Conservation (phyloP, 2,113 vertebrate genomes). For the Xyliphius kryptos region DNA sequence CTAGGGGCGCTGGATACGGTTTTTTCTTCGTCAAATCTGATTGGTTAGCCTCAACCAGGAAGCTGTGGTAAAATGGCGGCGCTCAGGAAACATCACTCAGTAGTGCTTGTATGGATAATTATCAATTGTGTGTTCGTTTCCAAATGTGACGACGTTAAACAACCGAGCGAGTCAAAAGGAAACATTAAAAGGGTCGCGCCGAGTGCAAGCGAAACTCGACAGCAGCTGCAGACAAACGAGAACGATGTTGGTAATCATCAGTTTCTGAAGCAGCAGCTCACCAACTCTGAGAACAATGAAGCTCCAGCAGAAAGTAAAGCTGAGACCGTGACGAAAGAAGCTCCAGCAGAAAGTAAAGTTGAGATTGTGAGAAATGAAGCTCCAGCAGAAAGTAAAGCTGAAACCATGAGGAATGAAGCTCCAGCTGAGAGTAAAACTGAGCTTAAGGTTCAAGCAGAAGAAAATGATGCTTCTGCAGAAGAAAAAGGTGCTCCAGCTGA, state of each 20-base stretch:
- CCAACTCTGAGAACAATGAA: slow-evolving; percentile 23
- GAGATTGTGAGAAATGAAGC: slow-evolving; percentile 20
- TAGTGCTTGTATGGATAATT: slow-evolving; percentile 31
- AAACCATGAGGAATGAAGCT: not conserved
- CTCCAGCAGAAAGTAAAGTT: not conserved
- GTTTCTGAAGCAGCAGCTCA: slow-evolving; percentile 48
- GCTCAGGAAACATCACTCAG: slow-evolving; percentile 15
- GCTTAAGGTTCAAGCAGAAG: not conserved
- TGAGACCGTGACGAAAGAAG: slow-evolving; percentile 20
- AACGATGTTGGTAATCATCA: slow-evolving; percentile 15
- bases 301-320: not conserved
- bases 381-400: not conserved
- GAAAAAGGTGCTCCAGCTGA: not conserved
- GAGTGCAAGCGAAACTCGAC: not conserved
- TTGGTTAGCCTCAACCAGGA: slow-evolving; percentile 25
- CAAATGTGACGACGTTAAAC: slow-evolving; percentile 4
- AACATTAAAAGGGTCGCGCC: not conserved
- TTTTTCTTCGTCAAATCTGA: not conserved
- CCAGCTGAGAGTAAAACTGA: not conserved
- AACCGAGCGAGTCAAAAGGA: not conserved
- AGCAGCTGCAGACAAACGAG: not conserved
- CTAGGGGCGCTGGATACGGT: too few relatives aligned
- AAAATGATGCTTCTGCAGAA: not conserved
- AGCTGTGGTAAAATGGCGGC: slow-evolving; percentile 53
- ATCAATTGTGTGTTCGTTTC: slow-evolving; percentile 12